Percentiles rank a stretch among this genome's conserved stretches.
Conservation (phyloP, 2,797 vertebrate genomes). For the Typhlichthys eigenmanni region DNA sequence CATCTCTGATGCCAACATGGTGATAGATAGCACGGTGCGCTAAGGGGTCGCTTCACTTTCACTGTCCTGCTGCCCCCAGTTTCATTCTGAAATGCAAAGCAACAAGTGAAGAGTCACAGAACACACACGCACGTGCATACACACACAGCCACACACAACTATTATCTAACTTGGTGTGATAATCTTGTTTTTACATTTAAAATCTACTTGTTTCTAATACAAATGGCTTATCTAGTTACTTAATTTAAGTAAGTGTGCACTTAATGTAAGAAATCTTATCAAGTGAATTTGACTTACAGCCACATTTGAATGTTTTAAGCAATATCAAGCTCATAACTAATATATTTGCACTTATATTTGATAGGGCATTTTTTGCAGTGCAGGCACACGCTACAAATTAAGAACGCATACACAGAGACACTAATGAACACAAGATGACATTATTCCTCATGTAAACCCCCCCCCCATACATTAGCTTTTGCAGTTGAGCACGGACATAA, state of each 20-base stretch:
- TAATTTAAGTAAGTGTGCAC: no score
- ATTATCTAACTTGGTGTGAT: no score
- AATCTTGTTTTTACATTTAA: no score
- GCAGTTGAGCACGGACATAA: slow-evolving; percentile 49
- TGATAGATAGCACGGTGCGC: slow-evolving; percentile 49
- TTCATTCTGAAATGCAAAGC: slow-evolving; percentile 15
- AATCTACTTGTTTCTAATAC: no score
- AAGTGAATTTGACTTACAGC: no score
- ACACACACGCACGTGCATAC: not conserved
- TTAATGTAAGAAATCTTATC: no score
- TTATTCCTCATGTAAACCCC: slow-evolving; percentile 42
- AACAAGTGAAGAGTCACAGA: not conserved
- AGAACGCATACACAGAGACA: not conserved
- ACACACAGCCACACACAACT: not conserved
- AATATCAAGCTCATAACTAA: no score
- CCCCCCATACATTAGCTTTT: slow-evolving; percentile 40
- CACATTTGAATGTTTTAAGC: no score
- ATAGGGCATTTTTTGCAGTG: no score
- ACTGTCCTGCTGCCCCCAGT: slow-evolving; percentile 25
- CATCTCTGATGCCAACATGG: slow-evolving; percentile 40
- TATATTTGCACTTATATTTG: no score
- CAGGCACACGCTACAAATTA: not conserved
- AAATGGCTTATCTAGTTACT: no score
- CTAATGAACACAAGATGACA: no score
- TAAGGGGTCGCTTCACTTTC: slow-evolving; percentile 19